Conservation (phyloP, 2,113 vertebrate genomes). For the Pachyramphus minor region DNA sequence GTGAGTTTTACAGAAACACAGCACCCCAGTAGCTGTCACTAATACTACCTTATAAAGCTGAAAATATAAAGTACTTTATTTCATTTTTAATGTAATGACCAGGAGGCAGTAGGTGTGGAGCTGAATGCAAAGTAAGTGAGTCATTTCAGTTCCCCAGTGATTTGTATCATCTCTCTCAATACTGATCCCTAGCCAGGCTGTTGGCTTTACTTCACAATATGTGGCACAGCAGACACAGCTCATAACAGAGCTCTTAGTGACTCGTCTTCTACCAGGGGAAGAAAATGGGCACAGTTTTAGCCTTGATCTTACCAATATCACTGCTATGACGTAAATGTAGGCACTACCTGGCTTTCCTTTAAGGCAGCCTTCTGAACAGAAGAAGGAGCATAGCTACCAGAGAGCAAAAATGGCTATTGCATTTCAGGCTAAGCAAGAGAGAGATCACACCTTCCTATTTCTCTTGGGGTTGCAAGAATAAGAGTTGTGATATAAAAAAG, state of each 20-base stretch:
- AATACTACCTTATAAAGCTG: neutral
- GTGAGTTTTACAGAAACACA: neutral
- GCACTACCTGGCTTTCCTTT: neutral
- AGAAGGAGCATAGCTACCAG: neutral
- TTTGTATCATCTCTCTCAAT: neutral
- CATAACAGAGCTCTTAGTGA: neutral
- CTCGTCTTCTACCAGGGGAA: neutral
- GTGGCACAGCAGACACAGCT: neutral
- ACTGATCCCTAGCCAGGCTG: neutral
- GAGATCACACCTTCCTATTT: neutral
- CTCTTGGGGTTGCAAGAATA: neutral
- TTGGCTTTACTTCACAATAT: neutral
- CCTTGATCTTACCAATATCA: neutral
- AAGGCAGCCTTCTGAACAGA: neutral
- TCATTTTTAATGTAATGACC: conserved; percentile 8
- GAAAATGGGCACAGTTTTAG: neutral
- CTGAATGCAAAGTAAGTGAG: neutral
- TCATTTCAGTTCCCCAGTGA: neutral
- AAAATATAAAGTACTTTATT: neutral
- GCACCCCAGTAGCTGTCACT: neutral
- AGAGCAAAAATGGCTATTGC: neutral
- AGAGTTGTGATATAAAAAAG: neutral
- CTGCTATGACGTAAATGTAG: neutral
- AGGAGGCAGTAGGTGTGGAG: neutral
- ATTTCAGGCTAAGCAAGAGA: neutral